Evolutionary conservation across 64 coral and sea anemone species (phyloP).

Genomic region (Platygyra sinensis): DNA sequence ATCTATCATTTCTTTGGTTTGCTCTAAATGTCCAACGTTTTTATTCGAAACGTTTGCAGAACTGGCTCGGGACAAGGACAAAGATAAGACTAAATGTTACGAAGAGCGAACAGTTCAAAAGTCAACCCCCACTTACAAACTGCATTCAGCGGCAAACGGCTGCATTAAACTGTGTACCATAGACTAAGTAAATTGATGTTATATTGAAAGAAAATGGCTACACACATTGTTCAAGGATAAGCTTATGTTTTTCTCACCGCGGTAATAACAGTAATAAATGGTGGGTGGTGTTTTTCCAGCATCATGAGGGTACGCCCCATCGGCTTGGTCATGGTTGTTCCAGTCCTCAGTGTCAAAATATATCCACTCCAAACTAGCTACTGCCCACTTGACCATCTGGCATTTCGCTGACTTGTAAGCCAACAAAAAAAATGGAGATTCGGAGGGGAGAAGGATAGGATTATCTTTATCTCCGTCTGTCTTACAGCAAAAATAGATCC

Average conservation of each 20-base stretch:
- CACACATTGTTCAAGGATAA: neutral
- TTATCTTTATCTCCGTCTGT: conserved; percentile 2
- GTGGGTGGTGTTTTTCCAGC: neutral
- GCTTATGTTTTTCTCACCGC: conserved; percentile 26
- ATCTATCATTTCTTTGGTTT: too few species aligned
- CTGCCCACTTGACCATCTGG: conserved; percentile 59
- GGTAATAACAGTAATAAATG: conserved; percentile 56
- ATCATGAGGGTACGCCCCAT: neutral
- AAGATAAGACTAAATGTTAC: too few species aligned
- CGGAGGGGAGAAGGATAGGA: conserved; percentile 15
- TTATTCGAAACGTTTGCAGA: too few species aligned
- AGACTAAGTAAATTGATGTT: neutral
- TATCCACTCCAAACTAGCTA: conserved; percentile 52
- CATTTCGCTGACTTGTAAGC: conserved; percentile 38
- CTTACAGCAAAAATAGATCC: conserved; percentile 36
- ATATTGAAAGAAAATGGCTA: neutral
- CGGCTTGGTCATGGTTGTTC: neutral
- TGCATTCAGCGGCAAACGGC: too few species aligned
- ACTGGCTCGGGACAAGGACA: too few species aligned
- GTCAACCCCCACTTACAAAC: too few species aligned
- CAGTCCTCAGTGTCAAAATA: conserved; percentile 15
- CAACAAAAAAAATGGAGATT: conserved; percentile 42
- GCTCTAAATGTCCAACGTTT: too few species aligned
- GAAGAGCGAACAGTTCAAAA: too few species aligned
- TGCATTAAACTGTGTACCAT: too few species aligned